Evolutionary conservation across 2,797 vertebrate genomes (phyloP).

Genomic region (Chromobotia macracanthus): DNA sequence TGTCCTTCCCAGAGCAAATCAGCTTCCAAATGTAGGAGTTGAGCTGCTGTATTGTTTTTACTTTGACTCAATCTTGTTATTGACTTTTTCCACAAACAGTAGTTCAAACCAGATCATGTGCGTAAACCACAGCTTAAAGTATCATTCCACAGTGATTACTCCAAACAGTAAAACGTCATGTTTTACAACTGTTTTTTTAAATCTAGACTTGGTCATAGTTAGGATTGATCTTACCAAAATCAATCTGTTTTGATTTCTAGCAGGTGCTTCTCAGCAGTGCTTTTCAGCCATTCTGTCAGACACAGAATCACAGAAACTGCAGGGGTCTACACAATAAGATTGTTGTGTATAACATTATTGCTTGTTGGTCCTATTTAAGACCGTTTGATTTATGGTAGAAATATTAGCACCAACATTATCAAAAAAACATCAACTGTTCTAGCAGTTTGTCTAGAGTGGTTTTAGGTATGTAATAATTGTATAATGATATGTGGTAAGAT

Average conservation of each 20-base stretch:
- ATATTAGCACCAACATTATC: not conserved
- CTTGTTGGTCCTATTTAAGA: not conserved
- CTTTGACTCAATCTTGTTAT: slow-evolving; percentile 21
- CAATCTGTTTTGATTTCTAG: not conserved
- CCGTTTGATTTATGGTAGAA: not conserved
- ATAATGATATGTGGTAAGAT: not conserved
- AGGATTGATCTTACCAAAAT: slow-evolving; percentile 6
- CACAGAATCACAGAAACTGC: slow-evolving; percentile 9
- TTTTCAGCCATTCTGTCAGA: not conserved
- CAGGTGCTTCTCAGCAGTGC: not conserved
- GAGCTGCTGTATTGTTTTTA: not conserved
- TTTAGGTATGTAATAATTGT: not conserved
- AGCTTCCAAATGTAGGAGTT: slow-evolving; percentile 27
- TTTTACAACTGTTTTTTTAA: slow-evolving; percentile 12
- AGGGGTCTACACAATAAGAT: slow-evolving; percentile 1
- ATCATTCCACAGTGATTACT: not conserved
- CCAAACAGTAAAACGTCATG: not conserved
- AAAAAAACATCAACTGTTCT: slow-evolving; percentile 2
- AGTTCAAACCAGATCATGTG: slow-evolving; percentile 9
- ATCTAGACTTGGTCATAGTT: slow-evolving; percentile 5
- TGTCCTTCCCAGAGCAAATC: slow-evolving; percentile 4
- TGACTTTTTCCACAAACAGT: slow-evolving; percentile 7
- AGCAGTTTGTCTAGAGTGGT: not conserved
- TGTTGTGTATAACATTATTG: not conserved
- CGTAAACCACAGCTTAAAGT: slow-evolving; percentile 16